These are phyloP conservation scores for Otocyon megalotis DNA, from an alignment of 2,113 vertebrate species.

Conservation along the genomic window DNA sequence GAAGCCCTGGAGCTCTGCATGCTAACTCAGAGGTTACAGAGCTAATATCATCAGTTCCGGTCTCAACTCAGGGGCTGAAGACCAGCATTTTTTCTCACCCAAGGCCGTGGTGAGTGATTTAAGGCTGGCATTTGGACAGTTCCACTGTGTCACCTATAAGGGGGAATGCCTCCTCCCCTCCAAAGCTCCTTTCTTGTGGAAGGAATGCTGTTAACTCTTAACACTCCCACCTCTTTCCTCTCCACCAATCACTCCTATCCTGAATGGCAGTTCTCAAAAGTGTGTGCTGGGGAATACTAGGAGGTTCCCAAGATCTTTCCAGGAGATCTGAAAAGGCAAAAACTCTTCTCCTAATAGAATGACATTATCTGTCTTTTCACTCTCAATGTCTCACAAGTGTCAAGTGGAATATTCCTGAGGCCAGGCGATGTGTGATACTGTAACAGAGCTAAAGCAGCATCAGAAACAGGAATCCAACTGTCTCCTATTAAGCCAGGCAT, in stretches of 20 bases:
- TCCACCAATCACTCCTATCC: neutral
- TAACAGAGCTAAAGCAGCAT: neutral
- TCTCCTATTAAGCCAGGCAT: neutral
- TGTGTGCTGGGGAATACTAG: neutral
- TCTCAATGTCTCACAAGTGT: neutral
- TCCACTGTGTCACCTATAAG: neutral
- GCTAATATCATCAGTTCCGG: neutral
- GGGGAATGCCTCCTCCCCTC: neutral
- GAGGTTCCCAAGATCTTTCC: neutral
- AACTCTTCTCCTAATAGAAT: neutral
- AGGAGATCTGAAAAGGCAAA: neutral
- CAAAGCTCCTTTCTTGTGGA: neutral
- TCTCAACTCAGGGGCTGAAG: neutral
- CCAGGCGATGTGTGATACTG: neutral
- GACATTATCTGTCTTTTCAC: neutral
- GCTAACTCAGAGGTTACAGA: neutral
- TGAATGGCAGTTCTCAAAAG: neutral
- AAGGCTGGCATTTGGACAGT: neutral
- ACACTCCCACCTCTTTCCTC: neutral
- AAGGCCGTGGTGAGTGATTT: neutral
- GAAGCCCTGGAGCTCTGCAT: neutral
- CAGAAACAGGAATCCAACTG: neutral
- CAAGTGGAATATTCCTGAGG: neutral
- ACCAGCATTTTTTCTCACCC: neutral
- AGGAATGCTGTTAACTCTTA: neutral